Conservation (phyloP, 2,797 vertebrate species). For the Phaenicophaeus curvirostris region DNA sequence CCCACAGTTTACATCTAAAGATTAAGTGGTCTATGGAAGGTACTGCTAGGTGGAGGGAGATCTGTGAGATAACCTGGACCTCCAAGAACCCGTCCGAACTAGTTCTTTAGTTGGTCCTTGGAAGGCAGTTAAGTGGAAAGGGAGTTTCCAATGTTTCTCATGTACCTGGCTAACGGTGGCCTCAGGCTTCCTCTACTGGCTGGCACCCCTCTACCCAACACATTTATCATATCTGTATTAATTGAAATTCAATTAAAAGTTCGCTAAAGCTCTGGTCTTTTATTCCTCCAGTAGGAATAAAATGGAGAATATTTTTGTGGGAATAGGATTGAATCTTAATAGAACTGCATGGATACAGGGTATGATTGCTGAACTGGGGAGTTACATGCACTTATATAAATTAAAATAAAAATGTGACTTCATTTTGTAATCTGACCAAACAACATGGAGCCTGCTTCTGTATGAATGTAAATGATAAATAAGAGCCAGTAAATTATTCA, state of each 20-base stretch:
- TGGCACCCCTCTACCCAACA: neutral
- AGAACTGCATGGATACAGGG: neutral
- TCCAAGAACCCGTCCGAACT: slow-evolving; percentile 2
- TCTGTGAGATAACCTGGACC: neutral
- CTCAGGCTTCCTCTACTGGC: slow-evolving; percentile 9
- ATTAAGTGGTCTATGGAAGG: neutral
- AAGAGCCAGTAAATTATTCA: neutral
- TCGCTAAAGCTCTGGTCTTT: neutral
- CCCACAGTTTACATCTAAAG: neutral
- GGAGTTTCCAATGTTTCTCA: slow-evolving; percentile 37
- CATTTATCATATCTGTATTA: neutral
- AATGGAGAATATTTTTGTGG: neutral
- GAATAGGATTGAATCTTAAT: neutral
- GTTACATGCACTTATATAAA: neutral
- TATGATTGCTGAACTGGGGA: neutral
- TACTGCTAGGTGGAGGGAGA: neutral
- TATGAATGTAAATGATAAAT: neutral
- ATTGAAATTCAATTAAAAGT: neutral
- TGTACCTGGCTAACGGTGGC: slow-evolving; percentile 19
- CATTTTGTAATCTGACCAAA: neutral
- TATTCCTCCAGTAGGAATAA: neutral
- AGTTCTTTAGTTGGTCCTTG: slow-evolving; percentile 22
- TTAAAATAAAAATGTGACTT: neutral
- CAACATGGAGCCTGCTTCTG: neutral
- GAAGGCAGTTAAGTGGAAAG: slow-evolving; percentile 27